A percentile compares a stretch with the other conserved stretches of the same genome.
Evolutionary conservation across 2,888 invertebrate genomes (phyloP).

Genomic region (Plagodis dolabraria): DNA sequence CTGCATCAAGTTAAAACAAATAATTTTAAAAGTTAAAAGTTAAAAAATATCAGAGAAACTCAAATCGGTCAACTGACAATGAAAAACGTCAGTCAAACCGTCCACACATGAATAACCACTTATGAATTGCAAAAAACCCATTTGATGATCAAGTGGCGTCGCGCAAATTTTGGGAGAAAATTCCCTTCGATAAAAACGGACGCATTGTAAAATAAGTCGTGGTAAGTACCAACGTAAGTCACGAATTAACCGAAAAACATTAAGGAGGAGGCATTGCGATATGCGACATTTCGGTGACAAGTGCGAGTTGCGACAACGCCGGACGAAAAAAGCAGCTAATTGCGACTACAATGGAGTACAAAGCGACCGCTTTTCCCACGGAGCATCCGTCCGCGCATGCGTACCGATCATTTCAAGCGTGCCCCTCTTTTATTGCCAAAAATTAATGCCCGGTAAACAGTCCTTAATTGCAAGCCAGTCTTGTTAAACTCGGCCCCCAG

Average conservation of each 20-base stretch:
- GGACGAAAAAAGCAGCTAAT: slow-evolving; percentile 74
- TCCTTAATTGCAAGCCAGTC: slow-evolving; percentile 78
- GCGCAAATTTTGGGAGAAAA: slow-evolving; percentile 39
- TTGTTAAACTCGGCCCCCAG: slow-evolving; percentile 62
- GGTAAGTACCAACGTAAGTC: slow-evolving; percentile 51
- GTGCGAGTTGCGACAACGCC: slow-evolving; percentile 66
- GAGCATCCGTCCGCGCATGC: slow-evolving; percentile 68
- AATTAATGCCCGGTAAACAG: slow-evolving; percentile 84
- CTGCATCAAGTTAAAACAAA: slow-evolving; percentile 40
- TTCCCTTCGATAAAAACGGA: slow-evolving; percentile 34
- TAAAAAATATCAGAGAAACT: slow-evolving; percentile 49
- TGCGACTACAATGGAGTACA: slow-evolving; percentile 79
- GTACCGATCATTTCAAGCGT: slow-evolving; percentile 78
- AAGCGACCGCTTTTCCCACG: slow-evolving; percentile 83
- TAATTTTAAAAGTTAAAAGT: too few species aligned
- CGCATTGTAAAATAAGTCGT: slow-evolving; percentile 57
- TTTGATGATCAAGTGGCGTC: slow-evolving; percentile 56
- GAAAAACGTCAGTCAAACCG: slow-evolving; percentile 69
- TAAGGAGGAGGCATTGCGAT: slow-evolving; percentile 71
- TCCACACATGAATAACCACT: slow-evolving; percentile 70
- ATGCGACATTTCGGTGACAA: slow-evolving; percentile 76
- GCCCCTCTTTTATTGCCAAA: slow-evolving; percentile 84
- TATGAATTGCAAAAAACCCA: slow-evolving; percentile 62
- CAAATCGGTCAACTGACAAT: slow-evolving; percentile 59
- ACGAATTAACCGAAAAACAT: slow-evolving; percentile 74